These are phyloP conservation scores for Montipora foliosa DNA, from an alignment of 64 coral and sea anemone genomes.

Conservation along the genomic window DNA sequence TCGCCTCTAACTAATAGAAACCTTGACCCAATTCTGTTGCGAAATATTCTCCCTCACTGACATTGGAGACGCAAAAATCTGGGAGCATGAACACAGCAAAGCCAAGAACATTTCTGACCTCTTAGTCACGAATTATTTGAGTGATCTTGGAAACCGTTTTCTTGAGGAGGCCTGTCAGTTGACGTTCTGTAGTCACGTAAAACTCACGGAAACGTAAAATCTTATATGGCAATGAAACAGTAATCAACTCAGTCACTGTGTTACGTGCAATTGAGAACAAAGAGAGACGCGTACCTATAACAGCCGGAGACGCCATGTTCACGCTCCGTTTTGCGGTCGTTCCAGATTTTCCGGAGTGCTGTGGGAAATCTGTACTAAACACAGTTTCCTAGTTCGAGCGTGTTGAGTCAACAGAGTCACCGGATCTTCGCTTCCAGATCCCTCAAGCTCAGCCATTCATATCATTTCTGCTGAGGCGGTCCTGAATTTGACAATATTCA, in stretches of 20 bases:
- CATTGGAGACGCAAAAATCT: background rate
- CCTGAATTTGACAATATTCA: slow-evolving; percentile 63
- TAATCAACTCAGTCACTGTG: background rate
- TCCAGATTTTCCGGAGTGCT: slow-evolving; percentile 46
- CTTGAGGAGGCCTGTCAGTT: background rate
- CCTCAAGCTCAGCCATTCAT: slow-evolving; percentile 59
- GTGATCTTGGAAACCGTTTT: slow-evolving; percentile 13
- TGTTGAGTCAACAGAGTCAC: slow-evolving; percentile 73
- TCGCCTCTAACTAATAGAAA: background rate
- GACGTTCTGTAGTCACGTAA: slow-evolving; percentile 27
- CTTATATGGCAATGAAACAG: slow-evolving; percentile 1
- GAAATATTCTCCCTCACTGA: background rate
- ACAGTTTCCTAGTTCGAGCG: slow-evolving; percentile 55
- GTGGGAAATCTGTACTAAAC: slow-evolving; percentile 38
- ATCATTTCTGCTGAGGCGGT: slow-evolving; percentile 47
- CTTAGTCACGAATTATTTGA: slow-evolving; percentile 49
- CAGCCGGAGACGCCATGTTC: slow-evolving; percentile 29
- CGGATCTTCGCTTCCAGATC: slow-evolving; percentile 79
- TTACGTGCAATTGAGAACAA: slow-evolving; percentile 46
- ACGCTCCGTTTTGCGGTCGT: slow-evolving; percentile 19
- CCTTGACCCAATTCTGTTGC: background rate
- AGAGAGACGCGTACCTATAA: slow-evolving; percentile 23
- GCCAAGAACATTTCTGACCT: background rate
- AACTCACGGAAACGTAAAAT: background rate
- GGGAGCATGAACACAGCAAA: background rate